Conservation (phyloP, 2,888 invertebrate species). For the Protonemura montana region DNA sequence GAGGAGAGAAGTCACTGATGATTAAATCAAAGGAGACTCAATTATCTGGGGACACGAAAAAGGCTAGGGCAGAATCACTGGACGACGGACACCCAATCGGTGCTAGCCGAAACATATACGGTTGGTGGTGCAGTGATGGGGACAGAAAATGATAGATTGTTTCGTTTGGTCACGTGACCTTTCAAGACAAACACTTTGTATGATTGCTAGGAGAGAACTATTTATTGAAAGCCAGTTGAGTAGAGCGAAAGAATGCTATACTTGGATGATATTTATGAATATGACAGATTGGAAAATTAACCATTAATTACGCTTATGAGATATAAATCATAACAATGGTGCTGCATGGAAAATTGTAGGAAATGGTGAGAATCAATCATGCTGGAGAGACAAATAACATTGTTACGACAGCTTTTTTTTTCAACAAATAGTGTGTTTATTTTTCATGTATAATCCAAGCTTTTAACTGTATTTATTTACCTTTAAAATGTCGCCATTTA, state of each 20-base stretch:
- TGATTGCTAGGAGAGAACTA: conserved; percentile 22
- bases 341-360: conserved; percentile 9
- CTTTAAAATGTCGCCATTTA: no score
- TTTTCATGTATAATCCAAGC: no score
- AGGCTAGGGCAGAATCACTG: not conserved
- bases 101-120: not conserved
- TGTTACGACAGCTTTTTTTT: not conserved
- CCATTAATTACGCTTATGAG: conserved; percentile 31
- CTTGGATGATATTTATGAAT: conserved; percentile 2
- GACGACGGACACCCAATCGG: not conserved
- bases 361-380: conserved; percentile 27
- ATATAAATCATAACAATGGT: not conserved
- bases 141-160: conserved; percentile 28
- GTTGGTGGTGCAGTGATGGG: not conserved
- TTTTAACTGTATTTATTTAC: no score
- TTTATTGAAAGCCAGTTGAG: conserved; percentile 15
- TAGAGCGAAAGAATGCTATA: conserved; percentile 10
- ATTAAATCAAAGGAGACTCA: not conserved
- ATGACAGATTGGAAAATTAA: conserved; percentile 40
- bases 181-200: conserved; percentile 14
- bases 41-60: not conserved
- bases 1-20: not conserved
- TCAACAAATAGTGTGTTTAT: no score
- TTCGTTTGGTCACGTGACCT: conserved; percentile 20
- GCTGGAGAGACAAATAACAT: conserved; percentile 14